phyloP scores from a whole-genome alignment of 2,797 vertebrate species.

The Etheostoma perlongum region DNA sequence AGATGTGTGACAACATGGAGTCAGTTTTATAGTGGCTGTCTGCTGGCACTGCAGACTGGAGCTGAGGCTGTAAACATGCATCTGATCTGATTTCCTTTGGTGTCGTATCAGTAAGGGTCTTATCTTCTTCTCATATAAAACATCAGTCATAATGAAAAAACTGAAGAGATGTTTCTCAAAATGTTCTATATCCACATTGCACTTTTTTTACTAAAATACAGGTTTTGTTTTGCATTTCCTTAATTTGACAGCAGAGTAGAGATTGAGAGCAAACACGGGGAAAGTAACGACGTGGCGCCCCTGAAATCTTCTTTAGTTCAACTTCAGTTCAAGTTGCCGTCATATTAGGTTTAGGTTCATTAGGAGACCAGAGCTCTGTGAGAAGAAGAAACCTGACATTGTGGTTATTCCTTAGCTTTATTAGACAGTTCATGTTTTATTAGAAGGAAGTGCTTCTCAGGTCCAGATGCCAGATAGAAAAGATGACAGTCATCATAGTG shows the following conservation, averaged over 20 bases:
- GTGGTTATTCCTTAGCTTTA: slow-evolving; percentile 38
- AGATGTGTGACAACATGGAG: slow-evolving; percentile 96
- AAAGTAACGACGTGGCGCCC: neutral
- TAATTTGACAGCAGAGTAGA: slow-evolving; percentile 16
- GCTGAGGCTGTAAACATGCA: slow-evolving; percentile 28
- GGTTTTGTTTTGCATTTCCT: neutral
- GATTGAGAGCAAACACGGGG: neutral
- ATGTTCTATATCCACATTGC: slow-evolving; percentile 23
- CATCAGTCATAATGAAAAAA: slow-evolving; percentile 28
- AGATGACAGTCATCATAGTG: slow-evolving; percentile 14
- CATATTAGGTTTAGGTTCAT: slow-evolving; percentile 3
- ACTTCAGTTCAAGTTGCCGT: neutral
- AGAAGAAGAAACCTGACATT: slow-evolving; percentile 1
- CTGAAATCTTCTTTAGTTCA: slow-evolving; percentile 18
- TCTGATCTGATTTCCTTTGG: slow-evolving; percentile 55
- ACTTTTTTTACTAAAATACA: slow-evolving; percentile 21
- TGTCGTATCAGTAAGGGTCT: slow-evolving; percentile 47
- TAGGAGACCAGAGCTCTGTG: neutral
- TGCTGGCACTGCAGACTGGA: slow-evolving; percentile 31
- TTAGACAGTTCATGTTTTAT: slow-evolving; percentile 58
- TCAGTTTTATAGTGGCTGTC: slow-evolving; percentile 92
- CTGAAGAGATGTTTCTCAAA: slow-evolving; percentile 40
- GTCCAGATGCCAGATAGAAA: slow-evolving; percentile 56
- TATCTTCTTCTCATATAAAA: slow-evolving; percentile 48
- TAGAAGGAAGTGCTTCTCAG: slow-evolving; percentile 68